phyloP scores from a whole-genome alignment of 1,140 invertebrate species.

The Aphidius ervi region DNA sequence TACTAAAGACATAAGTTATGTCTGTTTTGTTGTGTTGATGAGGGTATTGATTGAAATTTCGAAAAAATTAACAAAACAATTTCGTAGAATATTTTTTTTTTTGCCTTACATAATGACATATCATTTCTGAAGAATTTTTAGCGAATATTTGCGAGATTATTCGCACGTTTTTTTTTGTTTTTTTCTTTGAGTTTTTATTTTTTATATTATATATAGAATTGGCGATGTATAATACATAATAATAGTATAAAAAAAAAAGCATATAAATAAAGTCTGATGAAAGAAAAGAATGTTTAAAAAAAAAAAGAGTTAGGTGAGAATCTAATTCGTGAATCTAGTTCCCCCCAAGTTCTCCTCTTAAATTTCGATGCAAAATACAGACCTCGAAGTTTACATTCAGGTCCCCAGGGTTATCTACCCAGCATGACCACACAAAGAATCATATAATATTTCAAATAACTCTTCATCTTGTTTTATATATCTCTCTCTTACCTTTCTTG shows the following conservation, averaged over 20 bases:
- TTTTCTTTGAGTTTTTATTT: background rate
- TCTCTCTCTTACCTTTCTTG: no score
- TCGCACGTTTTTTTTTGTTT: background rate
- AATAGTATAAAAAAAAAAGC: constrained; percentile 2
- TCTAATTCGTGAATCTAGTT: constrained; percentile 26
- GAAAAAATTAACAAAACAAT: no score
- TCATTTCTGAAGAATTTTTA: no score
- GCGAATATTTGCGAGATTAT: background rate
- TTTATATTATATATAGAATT: no score
- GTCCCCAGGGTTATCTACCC: constrained; percentile 9
- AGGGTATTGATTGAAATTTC: no score
- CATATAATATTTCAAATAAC: constrained; percentile 8
- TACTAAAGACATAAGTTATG: no score
- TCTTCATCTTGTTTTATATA: no score
- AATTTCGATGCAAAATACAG: constrained; percentile 2
- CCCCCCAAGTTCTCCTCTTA: constrained; percentile 9
- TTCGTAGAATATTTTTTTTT: no score
- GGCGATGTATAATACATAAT: background rate
- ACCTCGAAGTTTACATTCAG: background rate
- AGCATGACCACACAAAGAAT: constrained; percentile 13
- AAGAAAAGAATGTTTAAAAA: constrained; percentile 10
- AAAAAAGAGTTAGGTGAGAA: constrained; percentile 16
- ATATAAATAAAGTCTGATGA: background rate
- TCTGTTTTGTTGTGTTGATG: no score
- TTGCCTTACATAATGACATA: no score